Base-by-base conservation (phyloP, 2,888 invertebrate species). In the Nysson spinosus region DNA sequence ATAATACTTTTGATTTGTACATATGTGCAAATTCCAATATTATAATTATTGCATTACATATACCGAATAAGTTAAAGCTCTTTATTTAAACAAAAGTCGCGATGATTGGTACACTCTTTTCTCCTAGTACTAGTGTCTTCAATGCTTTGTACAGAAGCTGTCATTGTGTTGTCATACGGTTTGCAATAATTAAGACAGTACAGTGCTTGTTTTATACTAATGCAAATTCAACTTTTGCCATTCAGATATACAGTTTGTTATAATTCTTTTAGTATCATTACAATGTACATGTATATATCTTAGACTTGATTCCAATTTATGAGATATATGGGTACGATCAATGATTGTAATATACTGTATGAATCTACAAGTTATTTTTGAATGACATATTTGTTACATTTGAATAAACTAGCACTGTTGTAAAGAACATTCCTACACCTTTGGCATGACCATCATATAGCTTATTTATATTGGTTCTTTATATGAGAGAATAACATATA, bases 1-100 rank as follows among this genome's bases (percentile, higher is more conserved):
- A 50, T 47, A 51, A 43, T 52, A 52, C 20, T n/a, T 51, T 20
- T 17, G 28, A n/a, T 19, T 56, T 28, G 7, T 17, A 32, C 24
- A 42, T 37, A 24, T 34, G 30, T 9, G 16, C n/a, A n/a, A 24
- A 52, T 42, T 39, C 22, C n/a, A 6, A 4, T 12, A 42, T 32
- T 37, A 17, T 7, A 28, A 11, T n/a, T n/a, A n/a, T n/a, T n/a
- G n/a, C n/a, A n/a, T n/a, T n/a, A n/a, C n/a, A n/a, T n/a, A n/a
- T n/a, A n/a, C n/a, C n/a, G n/a, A n/a, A n/a, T n/a, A n/a, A n/a
- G n/a, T n/a, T n/a, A n/a, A n/a, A n/a, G n/a, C n/a, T 5, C 3
- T 1, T 4, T 16, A 34, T 14, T 30, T 12, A 4, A 49, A 16
- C 4, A 3, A 24, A 17, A 5, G 20, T 16, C n/a, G 24, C 5